A percentile compares a stretch with the other conserved stretches of the same genome.
Conservation (phyloP, 64 coral and sea anemone genomes). For the Acropora yongei region DNA sequence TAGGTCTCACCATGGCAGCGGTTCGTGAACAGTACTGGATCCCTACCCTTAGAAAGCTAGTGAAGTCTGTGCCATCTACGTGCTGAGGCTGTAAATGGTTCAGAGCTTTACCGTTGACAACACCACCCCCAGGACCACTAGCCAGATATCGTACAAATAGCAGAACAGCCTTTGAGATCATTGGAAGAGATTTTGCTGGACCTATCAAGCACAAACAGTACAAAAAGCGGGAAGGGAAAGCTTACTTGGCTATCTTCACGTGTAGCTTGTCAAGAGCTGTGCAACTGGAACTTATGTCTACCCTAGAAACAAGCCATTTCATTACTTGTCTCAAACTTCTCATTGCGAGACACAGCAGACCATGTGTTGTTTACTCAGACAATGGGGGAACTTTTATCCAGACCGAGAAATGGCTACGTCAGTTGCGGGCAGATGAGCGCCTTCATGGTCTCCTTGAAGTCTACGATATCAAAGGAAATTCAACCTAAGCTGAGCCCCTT, state of each 20-base stretch:
- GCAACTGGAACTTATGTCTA: slow-evolving; percentile 39
- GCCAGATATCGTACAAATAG: background rate
- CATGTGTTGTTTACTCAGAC: too few species aligned
- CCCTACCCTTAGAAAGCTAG: slow-evolving; percentile 41
- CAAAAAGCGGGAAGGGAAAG: slow-evolving; percentile 37
- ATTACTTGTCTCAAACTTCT: too few species aligned
- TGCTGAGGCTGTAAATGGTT: slow-evolving; percentile 55
- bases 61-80: slow-evolving; percentile 17
- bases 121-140: slow-evolving; percentile 26
- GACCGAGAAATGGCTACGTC: too few species aligned
- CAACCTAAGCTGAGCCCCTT: too few species aligned
- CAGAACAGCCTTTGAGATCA: slow-evolving; percentile 40
- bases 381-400: too few species aligned
- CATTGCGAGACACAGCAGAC: too few species aligned
- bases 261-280: slow-evolving; percentile 29
- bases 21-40: slow-evolving; percentile 51
- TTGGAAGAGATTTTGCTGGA: slow-evolving; percentile 44
- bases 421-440: too few species aligned
- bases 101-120: slow-evolving; percentile 3
- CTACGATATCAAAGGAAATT: too few species aligned
- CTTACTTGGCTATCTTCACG: slow-evolving; percentile 26
- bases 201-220: slow-evolving; percentile 28
- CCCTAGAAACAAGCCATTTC: background rate
- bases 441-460: too few species aligned
- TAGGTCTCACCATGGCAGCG: too few species aligned